Percentiles rank a stretch among this genome's conserved stretches.
Conservation (phyloP, 92 coral and sea anemone genomes). For the Zoanthus sociatus region DNA sequence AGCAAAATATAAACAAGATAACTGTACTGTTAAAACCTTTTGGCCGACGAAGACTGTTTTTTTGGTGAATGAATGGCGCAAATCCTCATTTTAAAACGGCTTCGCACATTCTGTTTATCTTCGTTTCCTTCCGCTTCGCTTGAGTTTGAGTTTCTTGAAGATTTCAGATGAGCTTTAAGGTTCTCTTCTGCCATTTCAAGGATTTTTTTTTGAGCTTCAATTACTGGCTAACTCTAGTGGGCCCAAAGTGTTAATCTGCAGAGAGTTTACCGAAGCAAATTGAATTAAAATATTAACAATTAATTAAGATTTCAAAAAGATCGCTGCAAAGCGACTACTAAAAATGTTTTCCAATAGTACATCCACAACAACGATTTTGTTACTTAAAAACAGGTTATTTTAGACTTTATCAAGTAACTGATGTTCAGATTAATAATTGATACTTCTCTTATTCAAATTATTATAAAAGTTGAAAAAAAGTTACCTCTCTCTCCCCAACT, state of each 20-base stretch:
- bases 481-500: no score
- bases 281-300: no score
- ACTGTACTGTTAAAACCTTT: constrained; percentile 18
- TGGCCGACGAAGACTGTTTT: constrained; percentile 37
- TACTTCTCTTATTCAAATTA: no score
- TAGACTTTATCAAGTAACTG: no score
- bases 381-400: no score
- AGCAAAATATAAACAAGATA: background rate
- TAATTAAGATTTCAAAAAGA: no score
- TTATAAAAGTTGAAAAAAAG: no score
- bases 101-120: constrained; percentile 16
- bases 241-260: background rate
- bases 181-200: constrained; percentile 42
- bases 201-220: background rate
- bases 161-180: background rate
- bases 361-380: no score
- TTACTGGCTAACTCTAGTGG: background rate
- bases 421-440: no score
- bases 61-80: constrained; percentile 32
- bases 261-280: background rate
- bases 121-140: constrained; percentile 25
- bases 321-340: no score
- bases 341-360: no score
- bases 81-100: constrained; percentile 44
- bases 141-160: background rate